Conservation (phyloP, 1,140 invertebrate species). For the Marisa cornuarietis region DNA sequence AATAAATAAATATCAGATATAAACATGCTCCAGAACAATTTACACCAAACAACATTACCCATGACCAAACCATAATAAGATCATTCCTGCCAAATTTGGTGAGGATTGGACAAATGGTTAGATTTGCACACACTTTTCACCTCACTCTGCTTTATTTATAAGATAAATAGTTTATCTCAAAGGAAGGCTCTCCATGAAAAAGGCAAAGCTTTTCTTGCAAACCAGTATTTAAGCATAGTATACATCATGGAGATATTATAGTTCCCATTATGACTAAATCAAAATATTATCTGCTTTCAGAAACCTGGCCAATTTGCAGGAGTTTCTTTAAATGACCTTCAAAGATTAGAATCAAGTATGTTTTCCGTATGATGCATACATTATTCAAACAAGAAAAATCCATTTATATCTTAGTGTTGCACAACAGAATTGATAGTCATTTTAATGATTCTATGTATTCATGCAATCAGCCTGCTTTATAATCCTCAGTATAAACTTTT, state of each 20-base stretch:
- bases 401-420: neutral
- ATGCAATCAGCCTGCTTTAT: too few relatives aligned
- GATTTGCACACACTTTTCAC: neutral
- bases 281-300: slow-evolving; percentile 33
- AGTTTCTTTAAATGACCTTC: slow-evolving; percentile 52
- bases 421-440: too few relatives aligned
- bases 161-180: neutral
- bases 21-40: too few relatives aligned
- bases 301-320: slow-evolving; percentile 43
- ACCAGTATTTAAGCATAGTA: too few relatives aligned
- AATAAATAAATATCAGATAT: too few relatives aligned
- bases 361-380: neutral
- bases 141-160: neutral
- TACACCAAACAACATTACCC: too few relatives aligned
- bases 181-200: neutral
- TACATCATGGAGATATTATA: neutral
- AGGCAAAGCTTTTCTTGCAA: too few relatives aligned
- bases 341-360: slow-evolving; percentile 54
- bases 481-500: too few relatives aligned
- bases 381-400: slow-evolving; percentile 2
- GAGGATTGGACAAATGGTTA: too few relatives aligned
- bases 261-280: neutral
- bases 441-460: too few relatives aligned
- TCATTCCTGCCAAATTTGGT: too few relatives aligned
- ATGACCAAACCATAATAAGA: too few relatives aligned